Evolutionary conservation across 2,888 invertebrate genomes (phyloP).

Genomic region (Hemistola chrysoprasaria): DNA sequence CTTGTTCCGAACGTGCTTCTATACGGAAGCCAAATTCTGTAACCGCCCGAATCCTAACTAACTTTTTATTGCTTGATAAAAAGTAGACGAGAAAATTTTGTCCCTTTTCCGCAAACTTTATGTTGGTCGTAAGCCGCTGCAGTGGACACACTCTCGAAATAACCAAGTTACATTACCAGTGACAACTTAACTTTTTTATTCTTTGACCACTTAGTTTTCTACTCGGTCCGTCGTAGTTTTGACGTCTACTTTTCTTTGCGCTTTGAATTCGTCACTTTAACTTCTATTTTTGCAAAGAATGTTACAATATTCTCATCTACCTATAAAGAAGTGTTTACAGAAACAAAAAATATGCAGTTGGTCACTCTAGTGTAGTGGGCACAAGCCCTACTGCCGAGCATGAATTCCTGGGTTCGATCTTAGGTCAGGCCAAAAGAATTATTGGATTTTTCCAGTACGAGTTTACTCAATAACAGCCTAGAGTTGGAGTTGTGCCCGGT

Average conservation of each 20-base stretch:
- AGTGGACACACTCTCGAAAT: conserved; percentile 35
- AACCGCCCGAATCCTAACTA: conserved; percentile 42
- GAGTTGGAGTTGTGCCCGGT: no score
- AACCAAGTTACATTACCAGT: conserved; percentile 34
- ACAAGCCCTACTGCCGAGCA: no score
- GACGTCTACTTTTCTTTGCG: background rate
- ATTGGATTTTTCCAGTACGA: no score
- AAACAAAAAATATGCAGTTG: no score
- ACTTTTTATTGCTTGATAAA: conserved; percentile 65
- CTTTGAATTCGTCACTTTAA: background rate
- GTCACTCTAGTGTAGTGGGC: no score
- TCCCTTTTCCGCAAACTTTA: conserved; percentile 48
- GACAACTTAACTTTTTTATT: conserved; percentile 27
- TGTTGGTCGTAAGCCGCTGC: conserved; percentile 34
- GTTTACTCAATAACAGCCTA: no score
- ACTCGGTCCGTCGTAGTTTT: conserved; percentile 1
- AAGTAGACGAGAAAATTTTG: conserved; percentile 46
- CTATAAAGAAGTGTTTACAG: no score
- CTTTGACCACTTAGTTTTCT: conserved; percentile 7
- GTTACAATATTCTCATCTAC: no score
- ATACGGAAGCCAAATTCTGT: conserved; percentile 54
- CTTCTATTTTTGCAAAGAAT: no score
- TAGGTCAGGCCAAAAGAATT: no score
- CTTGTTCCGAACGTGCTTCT: conserved; percentile 45
- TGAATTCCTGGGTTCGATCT: no score